Evolutionary conservation across 2,113 vertebrate species (phyloP).

Genomic region (Procavia capensis): DNA sequence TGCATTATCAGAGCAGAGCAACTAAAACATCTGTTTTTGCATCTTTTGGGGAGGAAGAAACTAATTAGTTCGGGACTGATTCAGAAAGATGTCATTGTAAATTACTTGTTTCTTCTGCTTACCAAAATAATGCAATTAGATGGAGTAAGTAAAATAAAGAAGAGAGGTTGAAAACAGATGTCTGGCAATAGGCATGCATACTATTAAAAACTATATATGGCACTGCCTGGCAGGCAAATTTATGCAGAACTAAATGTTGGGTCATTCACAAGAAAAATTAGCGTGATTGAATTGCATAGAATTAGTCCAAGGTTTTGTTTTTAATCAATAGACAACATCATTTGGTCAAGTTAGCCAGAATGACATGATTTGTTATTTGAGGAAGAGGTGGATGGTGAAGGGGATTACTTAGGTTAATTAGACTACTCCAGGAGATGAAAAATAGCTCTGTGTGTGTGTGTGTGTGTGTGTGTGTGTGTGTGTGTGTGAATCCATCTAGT

Average conservation of each 20-base stretch:
- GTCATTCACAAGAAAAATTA: conserved; percentile 60
- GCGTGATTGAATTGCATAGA: neutral
- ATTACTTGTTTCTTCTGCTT: conserved; percentile 74
- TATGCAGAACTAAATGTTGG: conserved; percentile 56
- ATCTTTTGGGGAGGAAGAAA: conserved; percentile 43
- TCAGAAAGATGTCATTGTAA: conserved; percentile 79
- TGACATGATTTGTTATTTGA: neutral
- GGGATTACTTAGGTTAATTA: neutral
- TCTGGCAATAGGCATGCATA: conserved; percentile 69
- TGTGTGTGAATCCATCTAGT: no score
- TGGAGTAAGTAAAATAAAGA: conserved; percentile 75
- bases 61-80: conserved; percentile 67
- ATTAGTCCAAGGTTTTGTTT: neutral
- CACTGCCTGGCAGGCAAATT: conserved; percentile 65
- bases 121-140: conserved; percentile 80
- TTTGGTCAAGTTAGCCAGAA: neutral
- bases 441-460: no score
- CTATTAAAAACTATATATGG: conserved; percentile 68
- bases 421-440: no score
- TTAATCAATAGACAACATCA: neutral
- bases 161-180: conserved; percentile 78
- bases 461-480: no score
- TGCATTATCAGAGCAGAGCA: conserved; percentile 37
- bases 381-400: neutral
- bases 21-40: conserved; percentile 72